A percentile compares a stretch with the other conserved stretches of the same genome.
Conservation (phyloP, 2,113 vertebrate species). For the Chiloscyllium plagiosum region DNA sequence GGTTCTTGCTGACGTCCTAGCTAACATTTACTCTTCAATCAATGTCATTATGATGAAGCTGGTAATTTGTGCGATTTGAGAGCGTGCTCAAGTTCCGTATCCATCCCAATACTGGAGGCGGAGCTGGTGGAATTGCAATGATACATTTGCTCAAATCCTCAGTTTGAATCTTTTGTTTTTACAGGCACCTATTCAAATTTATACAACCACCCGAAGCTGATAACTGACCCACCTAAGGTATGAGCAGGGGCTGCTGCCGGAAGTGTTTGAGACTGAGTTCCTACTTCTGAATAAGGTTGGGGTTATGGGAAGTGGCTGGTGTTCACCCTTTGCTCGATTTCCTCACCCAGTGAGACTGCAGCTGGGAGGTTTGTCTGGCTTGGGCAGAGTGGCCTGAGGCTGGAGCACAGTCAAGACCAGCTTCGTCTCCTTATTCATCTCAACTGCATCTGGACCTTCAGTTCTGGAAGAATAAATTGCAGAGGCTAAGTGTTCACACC, state of each 20-base stretch:
- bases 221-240: slow-evolving; percentile 82
- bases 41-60: background rate
- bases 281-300: background rate
- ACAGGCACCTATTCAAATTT: slow-evolving; percentile 93
- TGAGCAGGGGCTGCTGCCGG: background rate
- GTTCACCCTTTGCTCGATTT: background rate
- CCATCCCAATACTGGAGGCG: background rate
- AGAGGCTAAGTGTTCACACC: background rate
- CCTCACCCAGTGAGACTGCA: background rate
- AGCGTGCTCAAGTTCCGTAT: background rate
- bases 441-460: background rate
- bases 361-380: background rate
- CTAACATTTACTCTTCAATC: background rate
- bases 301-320: background rate
- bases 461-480: background rate
- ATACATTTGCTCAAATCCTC: background rate
- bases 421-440: background rate
- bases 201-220: slow-evolving; percentile 89
- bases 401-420: background rate
- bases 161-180: background rate
- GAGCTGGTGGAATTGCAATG: background rate
- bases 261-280: background rate
- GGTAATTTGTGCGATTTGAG: background rate
- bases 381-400: background rate
- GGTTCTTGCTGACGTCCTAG: background rate